Evolutionary conservation across 1,140 invertebrate species (phyloP).

Genomic region (Caerostris darwini): DNA sequence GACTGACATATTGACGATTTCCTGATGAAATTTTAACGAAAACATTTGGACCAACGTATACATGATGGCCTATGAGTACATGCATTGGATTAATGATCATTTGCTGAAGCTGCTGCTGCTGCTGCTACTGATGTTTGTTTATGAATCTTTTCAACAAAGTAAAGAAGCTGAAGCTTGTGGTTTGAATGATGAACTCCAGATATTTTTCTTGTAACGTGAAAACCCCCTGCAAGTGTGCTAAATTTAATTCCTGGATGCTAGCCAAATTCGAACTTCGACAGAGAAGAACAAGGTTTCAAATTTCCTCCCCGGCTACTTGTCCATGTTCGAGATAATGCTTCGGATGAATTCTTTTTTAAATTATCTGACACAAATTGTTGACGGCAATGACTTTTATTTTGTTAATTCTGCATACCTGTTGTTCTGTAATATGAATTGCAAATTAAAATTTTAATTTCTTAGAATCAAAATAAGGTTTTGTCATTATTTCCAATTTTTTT

Average conservation of each 20-base stretch:
- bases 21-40: no score
- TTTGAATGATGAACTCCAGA: slow-evolving; percentile 13
- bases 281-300: slow-evolving; percentile 52
- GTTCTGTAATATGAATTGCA: slow-evolving; percentile 58
- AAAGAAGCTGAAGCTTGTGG: background rate
- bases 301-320: slow-evolving; percentile 32
- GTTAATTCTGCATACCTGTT: slow-evolving; percentile 24
- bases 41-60: background rate
- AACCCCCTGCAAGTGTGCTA: slow-evolving; percentile 31
- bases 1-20: no score
- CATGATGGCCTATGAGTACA: no score
- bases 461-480: slow-evolving; percentile 48
- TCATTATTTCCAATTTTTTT: slow-evolving; percentile 48
- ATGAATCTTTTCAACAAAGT: background rate
- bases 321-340: slow-evolving; percentile 3
- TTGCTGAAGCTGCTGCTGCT: background rate
- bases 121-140: no score
- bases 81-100: background rate
- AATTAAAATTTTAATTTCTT: slow-evolving; percentile 70
- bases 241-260: background rate
- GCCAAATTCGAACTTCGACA: slow-evolving; percentile 29
- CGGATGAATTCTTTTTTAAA: background rate
- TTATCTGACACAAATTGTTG: background rate
- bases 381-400: background rate
- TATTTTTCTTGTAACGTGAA: background rate